Percentiles rank a stretch among this genome's conserved stretches.
Conservation (phyloP, 2,888 invertebrate genomes). For the Magallana nippona region DNA sequence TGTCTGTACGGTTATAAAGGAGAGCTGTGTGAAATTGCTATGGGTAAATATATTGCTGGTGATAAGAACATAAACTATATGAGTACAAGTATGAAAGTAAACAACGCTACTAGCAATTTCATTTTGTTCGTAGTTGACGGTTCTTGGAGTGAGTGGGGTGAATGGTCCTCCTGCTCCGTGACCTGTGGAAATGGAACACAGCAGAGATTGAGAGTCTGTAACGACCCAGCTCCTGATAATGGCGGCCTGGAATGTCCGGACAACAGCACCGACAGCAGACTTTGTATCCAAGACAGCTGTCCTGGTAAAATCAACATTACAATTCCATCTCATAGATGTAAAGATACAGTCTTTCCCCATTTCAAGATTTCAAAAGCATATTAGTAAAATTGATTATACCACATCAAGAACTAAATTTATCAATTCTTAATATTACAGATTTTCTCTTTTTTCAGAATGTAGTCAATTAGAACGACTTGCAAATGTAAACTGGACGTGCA, state of each 20-base stretch:
- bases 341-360: background rate
- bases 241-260: constrained; percentile 45
- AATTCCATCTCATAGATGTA: background rate
- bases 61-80: background rate
- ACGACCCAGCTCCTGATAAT: constrained; percentile 50
- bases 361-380: too few species aligned
- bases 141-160: constrained; percentile 47
- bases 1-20: constrained; percentile 44
- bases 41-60: background rate
- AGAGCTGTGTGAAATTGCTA: constrained; percentile 42
- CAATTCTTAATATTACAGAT: background rate
- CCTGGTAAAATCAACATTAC: constrained; percentile 36
- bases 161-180: constrained; percentile 49
- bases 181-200: constrained; percentile 49
- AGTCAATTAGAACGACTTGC: constrained; percentile 35
- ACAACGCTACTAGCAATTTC: too few species aligned
- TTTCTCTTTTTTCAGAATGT: constrained; percentile 38
- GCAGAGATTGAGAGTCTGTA: constrained; percentile 47
- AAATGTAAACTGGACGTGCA: constrained; percentile 40
- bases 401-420: too few species aligned
- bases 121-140: constrained; percentile 44
- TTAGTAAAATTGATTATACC: too few species aligned
- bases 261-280: constrained; percentile 14
- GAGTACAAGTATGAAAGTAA: background rate
- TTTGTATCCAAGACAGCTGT: constrained; percentile 37